Conservation (phyloP, 2,797 vertebrate species). For the Gambusia yucatana region DNA sequence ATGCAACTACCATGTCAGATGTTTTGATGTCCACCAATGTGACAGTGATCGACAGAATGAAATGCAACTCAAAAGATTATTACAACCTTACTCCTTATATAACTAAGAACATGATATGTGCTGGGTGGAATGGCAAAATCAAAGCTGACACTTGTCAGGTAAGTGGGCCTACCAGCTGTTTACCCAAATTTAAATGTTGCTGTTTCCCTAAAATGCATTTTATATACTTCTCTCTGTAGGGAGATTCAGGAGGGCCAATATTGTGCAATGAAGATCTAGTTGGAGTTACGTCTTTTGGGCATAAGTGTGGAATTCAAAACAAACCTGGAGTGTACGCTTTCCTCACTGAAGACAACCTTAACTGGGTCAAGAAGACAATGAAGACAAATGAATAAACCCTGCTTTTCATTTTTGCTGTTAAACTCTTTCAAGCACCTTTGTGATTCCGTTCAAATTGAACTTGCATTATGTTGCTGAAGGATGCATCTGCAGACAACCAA, state of each 20-base stretch:
- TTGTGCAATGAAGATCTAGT: conserved; percentile 45
- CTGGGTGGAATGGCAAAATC: conserved; percentile 46
- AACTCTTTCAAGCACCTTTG: not conserved
- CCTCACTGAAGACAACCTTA: conserved; percentile 46
- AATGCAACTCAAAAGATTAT: conserved; percentile 64
- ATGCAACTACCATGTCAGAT: conserved; percentile 5
- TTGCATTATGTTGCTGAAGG: not conserved
- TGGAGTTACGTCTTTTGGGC: conserved; percentile 71
- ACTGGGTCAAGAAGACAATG: conserved; percentile 58
- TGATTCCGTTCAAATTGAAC: not conserved
- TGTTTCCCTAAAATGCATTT: not conserved
- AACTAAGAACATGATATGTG: conserved; percentile 71
- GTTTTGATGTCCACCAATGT: conserved; percentile 69
- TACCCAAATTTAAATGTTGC: fast-evolving
- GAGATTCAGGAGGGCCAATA: conserved; percentile 78
- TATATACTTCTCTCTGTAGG: conserved; percentile 46
- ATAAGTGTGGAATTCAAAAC: fast-evolving
- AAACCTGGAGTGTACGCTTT: conserved; percentile 66
- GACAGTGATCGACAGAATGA: conserved; percentile 62
- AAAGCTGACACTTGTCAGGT: conserved; percentile 54
- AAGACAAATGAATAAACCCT: conserved; percentile 12
- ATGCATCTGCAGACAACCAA: not conserved
- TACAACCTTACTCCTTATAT: conserved; percentile 53
- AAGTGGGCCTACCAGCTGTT: not conserved
- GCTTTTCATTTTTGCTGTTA: not conserved